These are phyloP conservation scores for Euproctis similis DNA, from an alignment of 2,888 invertebrate genomes.

Conservation along the genomic window DNA sequence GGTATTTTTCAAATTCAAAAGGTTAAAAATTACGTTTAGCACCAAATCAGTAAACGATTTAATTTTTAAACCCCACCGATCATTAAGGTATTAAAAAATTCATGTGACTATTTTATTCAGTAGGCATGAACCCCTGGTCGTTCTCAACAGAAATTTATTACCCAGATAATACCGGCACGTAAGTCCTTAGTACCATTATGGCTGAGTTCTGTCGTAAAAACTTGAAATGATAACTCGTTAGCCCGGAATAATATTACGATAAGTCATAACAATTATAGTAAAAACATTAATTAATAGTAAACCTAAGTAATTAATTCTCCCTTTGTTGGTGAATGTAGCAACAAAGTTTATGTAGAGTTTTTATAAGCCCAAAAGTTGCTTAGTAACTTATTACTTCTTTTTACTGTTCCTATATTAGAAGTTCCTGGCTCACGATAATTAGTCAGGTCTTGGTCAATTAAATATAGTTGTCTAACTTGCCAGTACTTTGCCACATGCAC, in stretches of 20 bases:
- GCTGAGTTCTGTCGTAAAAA: not conserved
- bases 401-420: too few relatives aligned
- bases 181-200: not conserved
- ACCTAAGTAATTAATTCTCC: conserved; percentile 20
- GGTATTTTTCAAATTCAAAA: too few relatives aligned
- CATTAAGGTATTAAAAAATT: too few relatives aligned
- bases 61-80: too few relatives aligned
- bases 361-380: conserved; percentile 26
- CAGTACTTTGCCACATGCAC: too few relatives aligned
- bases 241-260: conserved; percentile 6
- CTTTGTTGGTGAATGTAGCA: conserved; percentile 21
- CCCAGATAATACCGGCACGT: not conserved
- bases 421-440: too few relatives aligned
- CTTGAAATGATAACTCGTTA: conserved; percentile 2
- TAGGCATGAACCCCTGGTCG: too few relatives aligned
- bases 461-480: too few relatives aligned
- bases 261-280: conserved; percentile 4
- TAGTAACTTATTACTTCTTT: conserved; percentile 24
- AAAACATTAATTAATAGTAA: conserved; percentile 11
- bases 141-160: not conserved
- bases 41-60: too few relatives aligned
- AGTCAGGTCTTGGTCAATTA: too few relatives aligned
- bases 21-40: too few relatives aligned
- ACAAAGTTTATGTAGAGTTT: conserved; percentile 29
- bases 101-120: too few relatives aligned